Evolutionary conservation across 2,888 invertebrate species (phyloP).

Genomic region (Notodonta dromedarius): DNA sequence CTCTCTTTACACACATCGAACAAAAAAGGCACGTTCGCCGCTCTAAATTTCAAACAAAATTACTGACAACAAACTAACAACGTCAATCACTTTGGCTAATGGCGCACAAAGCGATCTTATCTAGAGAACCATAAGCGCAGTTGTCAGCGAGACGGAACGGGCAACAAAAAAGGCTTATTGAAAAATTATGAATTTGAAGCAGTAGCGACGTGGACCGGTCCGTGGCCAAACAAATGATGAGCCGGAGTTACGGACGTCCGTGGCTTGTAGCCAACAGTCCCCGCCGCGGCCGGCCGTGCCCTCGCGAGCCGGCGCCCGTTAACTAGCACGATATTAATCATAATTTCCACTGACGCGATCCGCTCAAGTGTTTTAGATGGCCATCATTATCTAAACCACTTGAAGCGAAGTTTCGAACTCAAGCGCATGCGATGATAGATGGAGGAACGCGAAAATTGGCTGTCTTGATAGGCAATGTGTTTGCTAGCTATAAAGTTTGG

Average conservation of each 20-base stretch:
- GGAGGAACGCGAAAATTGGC: slow-evolving; percentile 54
- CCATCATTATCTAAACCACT: slow-evolving; percentile 70
- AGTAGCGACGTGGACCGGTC: slow-evolving; percentile 61
- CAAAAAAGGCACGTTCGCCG: slow-evolving; percentile 56
- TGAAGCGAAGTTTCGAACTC: slow-evolving; percentile 39
- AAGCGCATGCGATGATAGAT: slow-evolving; percentile 51
- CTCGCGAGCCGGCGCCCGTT: slow-evolving; percentile 51
- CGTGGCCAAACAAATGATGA: slow-evolving; percentile 63
- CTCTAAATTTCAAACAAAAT: slow-evolving; percentile 81
- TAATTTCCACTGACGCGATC: slow-evolving; percentile 75
- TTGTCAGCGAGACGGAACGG: slow-evolving; percentile 71
- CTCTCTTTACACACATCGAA: slow-evolving; percentile 52
- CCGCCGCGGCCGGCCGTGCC: slow-evolving; percentile 30
- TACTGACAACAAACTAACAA: slow-evolving; percentile 79
- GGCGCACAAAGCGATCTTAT: slow-evolving; percentile 76
- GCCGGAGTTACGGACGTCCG: slow-evolving; percentile 59
- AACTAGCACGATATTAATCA: slow-evolving; percentile 78
- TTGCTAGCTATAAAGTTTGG: slow-evolving; percentile 34
- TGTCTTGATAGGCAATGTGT: slow-evolving; percentile 46
- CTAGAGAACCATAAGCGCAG: slow-evolving; percentile 69
- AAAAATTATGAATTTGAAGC: slow-evolving; percentile 70
- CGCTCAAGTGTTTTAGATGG: slow-evolving; percentile 77
- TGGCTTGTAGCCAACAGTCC: slow-evolving; percentile 35
- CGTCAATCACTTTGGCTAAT: slow-evolving; percentile 83
- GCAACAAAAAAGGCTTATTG: slow-evolving; percentile 64